These are phyloP conservation scores for Rhynchotus rufescens DNA, from an alignment of 2,797 vertebrate species.

Conservation along the genomic window DNA sequence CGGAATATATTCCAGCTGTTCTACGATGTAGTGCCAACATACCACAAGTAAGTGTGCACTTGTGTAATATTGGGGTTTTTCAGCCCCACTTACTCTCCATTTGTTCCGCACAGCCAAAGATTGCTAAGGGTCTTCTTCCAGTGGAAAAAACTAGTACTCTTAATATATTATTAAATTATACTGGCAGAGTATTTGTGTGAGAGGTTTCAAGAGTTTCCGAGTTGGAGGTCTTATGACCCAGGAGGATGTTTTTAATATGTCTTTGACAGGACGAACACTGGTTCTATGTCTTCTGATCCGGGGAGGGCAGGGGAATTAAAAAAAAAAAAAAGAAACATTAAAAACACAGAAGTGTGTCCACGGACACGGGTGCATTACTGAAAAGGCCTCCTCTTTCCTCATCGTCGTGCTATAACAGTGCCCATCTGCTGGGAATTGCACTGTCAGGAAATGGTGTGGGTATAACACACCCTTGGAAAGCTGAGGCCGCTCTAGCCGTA, in stretches of 20 bases:
- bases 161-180: rapidly evolving
- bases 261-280: background rate
- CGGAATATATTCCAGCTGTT: conserved; percentile 97
- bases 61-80: background rate
- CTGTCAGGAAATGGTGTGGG: background rate
- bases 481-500: rapidly evolving
- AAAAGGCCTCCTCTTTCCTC: background rate
- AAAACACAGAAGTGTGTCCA: background rate
- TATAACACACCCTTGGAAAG: rapidly evolving
- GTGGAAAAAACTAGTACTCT: rapidly evolving
- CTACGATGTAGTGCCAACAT: conserved; percentile 95
- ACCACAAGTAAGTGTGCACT: conserved; percentile 89
- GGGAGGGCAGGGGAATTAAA: no score
- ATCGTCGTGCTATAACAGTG: rapidly evolving
- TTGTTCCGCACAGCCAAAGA: background rate
- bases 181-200: background rate
- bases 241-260: background rate
- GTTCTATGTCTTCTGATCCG: background rate
- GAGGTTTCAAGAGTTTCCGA: background rate
- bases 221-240: rapidly evolving
- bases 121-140: background rate
- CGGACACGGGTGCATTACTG: background rate
- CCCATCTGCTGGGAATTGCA: rapidly evolving
- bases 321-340: background rate
- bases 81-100: background rate